Evolutionary conservation across 2,113 vertebrate genomes (phyloP).

Genomic region (Albula glossodonta): DNA sequence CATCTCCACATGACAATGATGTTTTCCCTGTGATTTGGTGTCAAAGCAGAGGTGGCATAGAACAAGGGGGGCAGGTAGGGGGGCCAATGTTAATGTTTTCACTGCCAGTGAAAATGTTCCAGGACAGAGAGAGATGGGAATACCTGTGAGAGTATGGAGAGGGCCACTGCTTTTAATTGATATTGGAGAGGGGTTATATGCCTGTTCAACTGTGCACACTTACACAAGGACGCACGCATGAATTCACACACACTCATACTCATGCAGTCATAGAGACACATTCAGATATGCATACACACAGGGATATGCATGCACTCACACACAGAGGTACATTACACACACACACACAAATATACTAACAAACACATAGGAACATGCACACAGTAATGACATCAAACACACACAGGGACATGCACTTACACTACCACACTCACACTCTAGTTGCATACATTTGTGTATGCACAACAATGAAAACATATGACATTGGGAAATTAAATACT

Average conservation of each 20-base stretch:
- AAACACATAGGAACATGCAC: conserved; percentile 19
- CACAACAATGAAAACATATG: no score
- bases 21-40: conserved; percentile 60
- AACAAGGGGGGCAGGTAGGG: conserved; percentile 30
- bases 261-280: no score
- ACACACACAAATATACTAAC: background rate
- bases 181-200: conserved; percentile 45
- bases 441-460: background rate
- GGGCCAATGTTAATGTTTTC: conserved; percentile 73
- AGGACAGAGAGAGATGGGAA: conserved; percentile 39
- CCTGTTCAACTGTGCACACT: conserved; percentile 21
- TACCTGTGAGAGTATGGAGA: conserved; percentile 40
- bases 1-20: conserved; percentile 68
- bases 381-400: conserved; percentile 6
- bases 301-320: no score
- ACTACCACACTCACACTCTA: conserved; percentile 18
- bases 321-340: no score
- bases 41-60: conserved; percentile 31
- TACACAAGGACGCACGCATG: background rate
- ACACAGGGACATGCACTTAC: background rate
- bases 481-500: no score
- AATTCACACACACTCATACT: no score
- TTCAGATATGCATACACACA: no score
- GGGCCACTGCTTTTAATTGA: conserved; percentile 48
- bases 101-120: conserved; percentile 50